Percentiles rank a stretch among this genome's conserved stretches.
phyloP scores from a whole-genome alignment of 1,140 invertebrate species.

The Coenobita brevimanus region DNA sequence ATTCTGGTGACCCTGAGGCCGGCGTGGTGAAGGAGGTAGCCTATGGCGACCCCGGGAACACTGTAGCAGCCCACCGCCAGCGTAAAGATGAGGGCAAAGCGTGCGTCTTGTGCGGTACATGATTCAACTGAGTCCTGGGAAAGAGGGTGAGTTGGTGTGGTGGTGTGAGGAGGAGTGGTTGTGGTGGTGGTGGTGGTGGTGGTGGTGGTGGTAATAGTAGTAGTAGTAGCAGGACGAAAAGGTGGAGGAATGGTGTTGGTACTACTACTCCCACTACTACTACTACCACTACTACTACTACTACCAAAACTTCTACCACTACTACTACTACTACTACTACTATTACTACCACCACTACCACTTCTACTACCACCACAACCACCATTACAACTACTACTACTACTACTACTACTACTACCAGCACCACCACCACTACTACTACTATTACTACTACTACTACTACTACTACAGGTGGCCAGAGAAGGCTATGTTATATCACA shows the following conservation, averaged over 20 bases:
- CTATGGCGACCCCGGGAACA: conserved; percentile 49
- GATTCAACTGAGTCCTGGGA: conserved; percentile 39
- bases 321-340: too few relatives aligned
- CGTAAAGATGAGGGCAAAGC: conserved; percentile 65
- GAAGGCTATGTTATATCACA: too few relatives aligned
- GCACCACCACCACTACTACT: too few relatives aligned
- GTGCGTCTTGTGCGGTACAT: conserved; percentile 55
- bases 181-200: neutral
- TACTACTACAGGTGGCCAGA: too few relatives aligned
- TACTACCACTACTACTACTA: too few relatives aligned
- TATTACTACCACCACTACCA: too few relatives aligned
- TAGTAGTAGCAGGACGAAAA: neutral
- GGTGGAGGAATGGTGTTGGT: neutral
- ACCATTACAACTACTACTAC: too few relatives aligned
- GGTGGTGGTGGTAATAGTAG: neutral
- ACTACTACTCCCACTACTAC: too few relatives aligned
- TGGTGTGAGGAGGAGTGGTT: neutral
- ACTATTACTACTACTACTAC: too few relatives aligned
- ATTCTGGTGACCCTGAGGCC: conserved; percentile 60
- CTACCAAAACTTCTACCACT: too few relatives aligned
- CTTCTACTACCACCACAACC: too few relatives aligned
- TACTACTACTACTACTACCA: too few relatives aligned
- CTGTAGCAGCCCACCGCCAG: conserved; percentile 60
- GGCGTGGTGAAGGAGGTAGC: conserved; percentile 61
- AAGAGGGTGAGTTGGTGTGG: neutral